These are phyloP conservation scores for Eidolon dupreanum DNA, from an alignment of 2,797 vertebrate genomes.

Conservation along the genomic window DNA sequence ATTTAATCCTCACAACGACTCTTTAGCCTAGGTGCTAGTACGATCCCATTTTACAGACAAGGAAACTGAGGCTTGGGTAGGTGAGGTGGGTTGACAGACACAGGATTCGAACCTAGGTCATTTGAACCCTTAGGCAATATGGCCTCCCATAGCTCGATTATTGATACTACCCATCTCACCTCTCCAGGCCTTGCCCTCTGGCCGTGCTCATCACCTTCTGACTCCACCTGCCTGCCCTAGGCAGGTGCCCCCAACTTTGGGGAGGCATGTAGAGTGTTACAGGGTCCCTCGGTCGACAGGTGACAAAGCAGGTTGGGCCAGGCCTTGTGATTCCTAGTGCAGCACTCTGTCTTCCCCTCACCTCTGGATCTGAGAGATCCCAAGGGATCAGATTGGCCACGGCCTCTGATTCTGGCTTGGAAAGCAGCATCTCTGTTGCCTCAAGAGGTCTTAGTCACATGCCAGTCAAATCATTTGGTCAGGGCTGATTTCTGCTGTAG, in stretches of 20 bases:
- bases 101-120: background rate
- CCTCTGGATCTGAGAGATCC: background rate
- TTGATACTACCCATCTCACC: background rate
- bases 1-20: background rate
- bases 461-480: background rate
- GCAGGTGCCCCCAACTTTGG: background rate
- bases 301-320: background rate
- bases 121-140: background rate
- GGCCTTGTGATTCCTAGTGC: rapidly evolving
- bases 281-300: background rate
- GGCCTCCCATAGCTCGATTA: background rate
- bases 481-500: background rate
- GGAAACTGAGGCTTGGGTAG: background rate
- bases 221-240: background rate
- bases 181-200: background rate
- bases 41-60: background rate
- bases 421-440: background rate
- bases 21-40: rapidly evolving
- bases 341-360: background rate
- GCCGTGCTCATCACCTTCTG: background rate
- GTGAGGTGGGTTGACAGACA: background rate
- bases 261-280: background rate
- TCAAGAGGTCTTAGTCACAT: background rate
- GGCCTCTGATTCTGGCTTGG: background rate
- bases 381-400: background rate